Conservation (phyloP, 2,113 vertebrate species). For the Atractosteus spatula region DNA sequence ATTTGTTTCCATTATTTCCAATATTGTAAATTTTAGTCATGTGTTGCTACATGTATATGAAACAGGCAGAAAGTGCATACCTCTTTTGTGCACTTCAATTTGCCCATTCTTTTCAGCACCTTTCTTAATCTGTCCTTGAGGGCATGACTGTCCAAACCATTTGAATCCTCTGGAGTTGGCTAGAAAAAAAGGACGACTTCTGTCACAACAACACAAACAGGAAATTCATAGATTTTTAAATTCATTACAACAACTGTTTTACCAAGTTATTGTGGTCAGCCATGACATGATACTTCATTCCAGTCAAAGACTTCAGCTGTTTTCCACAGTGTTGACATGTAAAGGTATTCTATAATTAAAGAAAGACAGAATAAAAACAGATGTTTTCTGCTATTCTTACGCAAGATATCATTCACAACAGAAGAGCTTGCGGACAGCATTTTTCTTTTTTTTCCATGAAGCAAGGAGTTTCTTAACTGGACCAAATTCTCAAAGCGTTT, state of each 20-base stretch:
- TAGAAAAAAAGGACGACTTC: slow-evolving; percentile 43
- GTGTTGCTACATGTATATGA: too few relatives aligned
- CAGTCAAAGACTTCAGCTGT: slow-evolving; percentile 86
- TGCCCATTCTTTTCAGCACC: slow-evolving; percentile 85
- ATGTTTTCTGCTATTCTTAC: background rate
- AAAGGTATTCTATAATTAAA: slow-evolving; percentile 72
- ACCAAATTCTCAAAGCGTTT: too few relatives aligned
- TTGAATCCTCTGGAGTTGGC: slow-evolving; percentile 73
- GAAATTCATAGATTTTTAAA: background rate
- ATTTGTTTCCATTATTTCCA: too few relatives aligned
- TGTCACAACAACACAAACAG: slow-evolving; percentile 1
- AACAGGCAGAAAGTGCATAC: slow-evolving; percentile 49
- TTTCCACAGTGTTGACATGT: slow-evolving; percentile 90
- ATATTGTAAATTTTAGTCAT: too few relatives aligned
- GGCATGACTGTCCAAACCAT: slow-evolving; percentile 72
- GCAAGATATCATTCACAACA: too few relatives aligned
- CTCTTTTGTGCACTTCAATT: slow-evolving; percentile 83
- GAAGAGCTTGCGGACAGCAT: too few relatives aligned
- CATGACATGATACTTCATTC: slow-evolving; percentile 96
- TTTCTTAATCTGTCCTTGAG: slow-evolving; percentile 83
- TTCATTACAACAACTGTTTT: slow-evolving; percentile 25
- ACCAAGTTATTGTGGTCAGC: slow-evolving; percentile 92
- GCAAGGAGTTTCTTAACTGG: too few relatives aligned
- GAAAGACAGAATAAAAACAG: slow-evolving; percentile 21
- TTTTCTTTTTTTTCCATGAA: too few relatives aligned